Evolutionary conservation across 2,888 invertebrate genomes (phyloP).

Genomic region (Spisula solida): DNA sequence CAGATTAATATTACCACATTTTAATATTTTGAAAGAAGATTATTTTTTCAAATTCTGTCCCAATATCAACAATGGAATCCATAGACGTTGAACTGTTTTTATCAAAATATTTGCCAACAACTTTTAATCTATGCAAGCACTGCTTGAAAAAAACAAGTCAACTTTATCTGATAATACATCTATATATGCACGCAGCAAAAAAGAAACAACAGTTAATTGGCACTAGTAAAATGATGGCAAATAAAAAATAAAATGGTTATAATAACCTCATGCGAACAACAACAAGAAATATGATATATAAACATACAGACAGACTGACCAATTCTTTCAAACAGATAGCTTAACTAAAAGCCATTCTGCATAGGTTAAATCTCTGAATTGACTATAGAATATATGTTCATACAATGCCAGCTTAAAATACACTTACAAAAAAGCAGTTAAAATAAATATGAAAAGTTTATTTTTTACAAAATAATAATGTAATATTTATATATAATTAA

Average conservation of each 20-base stretch:
- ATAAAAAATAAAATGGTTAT: background rate
- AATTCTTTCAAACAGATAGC: background rate
- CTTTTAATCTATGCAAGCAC: background rate
- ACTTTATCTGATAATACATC: background rate
- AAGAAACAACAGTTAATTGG: background rate
- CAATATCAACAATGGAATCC: too few species aligned
- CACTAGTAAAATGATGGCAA: slow-evolving; percentile 4
- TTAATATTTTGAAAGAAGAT: too few species aligned
- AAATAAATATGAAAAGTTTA: slow-evolving; percentile 2
- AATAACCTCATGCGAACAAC: background rate
- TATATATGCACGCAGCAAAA: background rate
- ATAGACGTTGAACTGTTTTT: too few species aligned
- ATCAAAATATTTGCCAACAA: too few species aligned
- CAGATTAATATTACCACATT: too few species aligned
- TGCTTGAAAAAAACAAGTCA: background rate
- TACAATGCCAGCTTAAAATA: background rate
- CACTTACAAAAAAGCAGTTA: slow-evolving; percentile 17
- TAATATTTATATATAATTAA: background rate
- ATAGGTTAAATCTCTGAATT: background rate
- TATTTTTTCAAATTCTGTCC: too few species aligned
- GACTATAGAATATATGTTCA: background rate
- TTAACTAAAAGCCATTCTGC: background rate
- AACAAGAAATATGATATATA: background rate
- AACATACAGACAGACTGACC: background rate
- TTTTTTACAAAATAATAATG: background rate